Evolutionary conservation across 2,797 vertebrate genomes (phyloP), one percentile per base, ranked within the genome.

Genomic region (Anguilla anguilla): DNA sequence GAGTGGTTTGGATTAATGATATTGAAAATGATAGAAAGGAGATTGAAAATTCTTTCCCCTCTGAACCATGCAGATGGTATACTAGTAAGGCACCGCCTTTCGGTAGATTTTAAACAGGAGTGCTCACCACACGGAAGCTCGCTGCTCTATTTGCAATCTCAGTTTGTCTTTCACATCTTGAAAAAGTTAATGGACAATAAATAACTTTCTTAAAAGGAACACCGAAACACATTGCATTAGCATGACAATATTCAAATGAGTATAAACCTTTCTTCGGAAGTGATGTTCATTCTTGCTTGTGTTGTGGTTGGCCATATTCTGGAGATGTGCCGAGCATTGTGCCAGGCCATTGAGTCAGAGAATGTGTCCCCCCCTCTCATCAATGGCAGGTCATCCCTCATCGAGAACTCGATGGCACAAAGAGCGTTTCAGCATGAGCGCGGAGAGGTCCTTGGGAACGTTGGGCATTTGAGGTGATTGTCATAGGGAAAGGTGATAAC

Each of bases 21-120:
- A 98, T 97, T 93, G 97, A 98, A 99, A 99, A 99, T 99, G 97
- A 98, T 98, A 97, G 97, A 98, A 96, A 96, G 96, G 96, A 99
- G 98, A 99, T 98, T 98, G 97, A 98, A 98, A 98, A 98, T 98
- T 96, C 97, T 97, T 97, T 97, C 97, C 96, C 96, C 97, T 94
- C 95, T 98, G 97, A 98, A 98, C 97, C 97, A 96, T 96, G 95
- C 96, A 96, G 95, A 97, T 97, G 97, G 96, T 96, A 95, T 96
- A 97, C 95, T 96, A 93, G 89, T 94, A 94, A 95, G 93, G 94
- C 94, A 95, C 95, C 94, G 93, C 93, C 89, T 95, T 93, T 89
- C 95, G 95, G 95, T 95, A 95, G 95, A 93, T 94, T 94, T 94
- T 31, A 94, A 92, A 94, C 64, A 83, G 85, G 85, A 77, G 61